Conservation (phyloP, 2,888 invertebrate genomes). For the Perizoma affinitatum region DNA sequence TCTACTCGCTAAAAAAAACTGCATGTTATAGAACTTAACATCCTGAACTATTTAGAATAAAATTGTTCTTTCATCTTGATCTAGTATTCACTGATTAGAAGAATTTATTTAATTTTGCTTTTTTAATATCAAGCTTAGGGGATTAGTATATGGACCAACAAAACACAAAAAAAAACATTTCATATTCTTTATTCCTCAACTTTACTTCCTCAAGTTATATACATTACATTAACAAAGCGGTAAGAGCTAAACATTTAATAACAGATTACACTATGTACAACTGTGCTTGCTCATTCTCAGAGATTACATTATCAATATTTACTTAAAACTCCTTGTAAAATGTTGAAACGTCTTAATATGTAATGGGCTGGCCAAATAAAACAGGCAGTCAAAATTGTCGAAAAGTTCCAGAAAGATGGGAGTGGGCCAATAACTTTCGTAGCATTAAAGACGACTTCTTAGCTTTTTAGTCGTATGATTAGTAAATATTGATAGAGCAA, state of each 20-base stretch:
- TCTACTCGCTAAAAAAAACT: too few relatives aligned
- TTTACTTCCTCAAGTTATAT: constrained; percentile 59
- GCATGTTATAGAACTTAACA: too few relatives aligned
- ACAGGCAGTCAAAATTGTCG: too few relatives aligned
- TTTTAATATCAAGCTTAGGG: neutral
- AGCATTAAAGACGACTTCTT: too few relatives aligned
- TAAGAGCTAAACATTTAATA: constrained; percentile 75
- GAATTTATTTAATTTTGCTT: constrained; percentile 5
- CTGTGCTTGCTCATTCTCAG: constrained; percentile 50
- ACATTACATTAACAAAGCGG: constrained; percentile 70
- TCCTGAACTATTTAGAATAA: too few relatives aligned
- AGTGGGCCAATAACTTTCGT: too few relatives aligned
- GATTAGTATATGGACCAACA: constrained; percentile 8
- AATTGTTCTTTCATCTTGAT: too few relatives aligned
- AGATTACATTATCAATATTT: constrained; percentile 8
- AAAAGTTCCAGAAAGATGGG: too few relatives aligned
- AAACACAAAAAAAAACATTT: constrained; percentile 52
- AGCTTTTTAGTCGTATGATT: too few relatives aligned
- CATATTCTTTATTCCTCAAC: constrained; percentile 71
- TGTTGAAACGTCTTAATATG: neutral
- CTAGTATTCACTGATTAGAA: too few relatives aligned
- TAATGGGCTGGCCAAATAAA: neutral
- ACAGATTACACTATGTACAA: constrained; percentile 62
- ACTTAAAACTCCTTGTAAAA: constrained; percentile 1
- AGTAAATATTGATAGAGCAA: constrained; percentile 11